phyloP scores from a whole-genome alignment of 2,113 vertebrate species.

The Dromiciops gliroides region DNA sequence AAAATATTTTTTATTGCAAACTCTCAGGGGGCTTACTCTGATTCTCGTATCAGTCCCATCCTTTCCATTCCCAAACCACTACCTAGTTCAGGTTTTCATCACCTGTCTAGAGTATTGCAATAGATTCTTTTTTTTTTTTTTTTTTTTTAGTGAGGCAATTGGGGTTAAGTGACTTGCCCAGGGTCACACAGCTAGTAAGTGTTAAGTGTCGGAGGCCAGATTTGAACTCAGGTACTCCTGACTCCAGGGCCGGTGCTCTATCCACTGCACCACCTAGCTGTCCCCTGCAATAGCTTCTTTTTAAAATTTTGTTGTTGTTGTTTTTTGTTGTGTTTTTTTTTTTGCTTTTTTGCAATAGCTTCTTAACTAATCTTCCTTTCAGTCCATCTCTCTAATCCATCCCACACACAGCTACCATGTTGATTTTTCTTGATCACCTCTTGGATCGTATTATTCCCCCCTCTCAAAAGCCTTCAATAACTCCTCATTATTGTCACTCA shows the following conservation, averaged over 20 bases:
- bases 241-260: too few species aligned
- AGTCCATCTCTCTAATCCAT: neutral
- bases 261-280: too few species aligned
- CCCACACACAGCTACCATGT: neutral
- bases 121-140: too few species aligned
- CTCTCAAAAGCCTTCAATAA: neutral
- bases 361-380: neutral
- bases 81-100: neutral
- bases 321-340: too few species aligned
- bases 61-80: neutral
- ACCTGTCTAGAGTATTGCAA: neutral
- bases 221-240: too few species aligned
- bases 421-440: neutral
- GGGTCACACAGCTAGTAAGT: too few species aligned
- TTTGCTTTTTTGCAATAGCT: neutral
- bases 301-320: too few species aligned
- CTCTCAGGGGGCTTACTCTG: neutral
- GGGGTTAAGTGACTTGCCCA: too few species aligned
- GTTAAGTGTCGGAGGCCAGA: too few species aligned
- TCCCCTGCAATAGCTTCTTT: too few species aligned
- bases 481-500: neutral
- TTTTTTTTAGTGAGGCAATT: too few species aligned
- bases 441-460: neutral
- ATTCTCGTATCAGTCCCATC: neutral
- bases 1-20: neutral